Percentiles rank a stretch among this genome's conserved stretches.
Conservation (phyloP, 2,113 vertebrate species). For the Cephalopholis sonnerati region DNA sequence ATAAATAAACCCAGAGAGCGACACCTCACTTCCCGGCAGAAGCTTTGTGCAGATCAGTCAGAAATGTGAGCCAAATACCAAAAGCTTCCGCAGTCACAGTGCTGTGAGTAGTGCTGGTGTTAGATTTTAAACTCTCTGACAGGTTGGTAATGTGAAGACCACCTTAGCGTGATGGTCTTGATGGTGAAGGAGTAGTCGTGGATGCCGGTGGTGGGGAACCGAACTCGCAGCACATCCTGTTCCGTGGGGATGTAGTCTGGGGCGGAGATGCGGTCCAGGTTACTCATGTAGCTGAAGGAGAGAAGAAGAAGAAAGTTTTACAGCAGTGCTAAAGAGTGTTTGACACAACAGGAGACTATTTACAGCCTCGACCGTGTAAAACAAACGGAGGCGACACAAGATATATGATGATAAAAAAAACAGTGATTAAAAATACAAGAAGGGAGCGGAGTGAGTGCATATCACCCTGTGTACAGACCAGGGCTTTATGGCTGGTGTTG, state of each 20-base stretch:
- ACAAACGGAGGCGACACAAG: constrained; percentile 39
- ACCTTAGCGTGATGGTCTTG: constrained; percentile 90
- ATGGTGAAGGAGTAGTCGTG: constrained; percentile 91
- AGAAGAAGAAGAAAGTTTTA: constrained; percentile 27
- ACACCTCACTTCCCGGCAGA: constrained; percentile 29
- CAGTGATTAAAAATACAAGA: constrained; percentile 50
- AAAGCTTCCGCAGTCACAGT: constrained; percentile 33
- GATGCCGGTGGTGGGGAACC: constrained; percentile 93
- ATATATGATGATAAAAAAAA: constrained; percentile 44
- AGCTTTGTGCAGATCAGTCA: constrained; percentile 25
- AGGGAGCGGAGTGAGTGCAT: constrained; percentile 22
- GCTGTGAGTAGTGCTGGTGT: constrained; percentile 49
- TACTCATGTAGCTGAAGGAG: constrained; percentile 86
- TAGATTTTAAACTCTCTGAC: constrained; percentile 32
- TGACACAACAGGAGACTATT: constrained; percentile 16
- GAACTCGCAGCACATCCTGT: constrained; percentile 91
- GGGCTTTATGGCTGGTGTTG: constrained; percentile 69
- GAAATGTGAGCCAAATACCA: constrained; percentile 46
- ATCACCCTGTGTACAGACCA: constrained; percentile 43
- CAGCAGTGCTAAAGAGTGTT: background rate
- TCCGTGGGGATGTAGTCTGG: constrained; percentile 87
- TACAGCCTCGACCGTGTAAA: background rate
- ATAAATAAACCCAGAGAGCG: constrained; percentile 30
- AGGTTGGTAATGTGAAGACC: constrained; percentile 37
- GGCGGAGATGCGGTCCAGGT: constrained; percentile 87